Base-by-base conservation (phyloP, 2,113 vertebrate species). In the Archocentrus centrarchus region DNA sequence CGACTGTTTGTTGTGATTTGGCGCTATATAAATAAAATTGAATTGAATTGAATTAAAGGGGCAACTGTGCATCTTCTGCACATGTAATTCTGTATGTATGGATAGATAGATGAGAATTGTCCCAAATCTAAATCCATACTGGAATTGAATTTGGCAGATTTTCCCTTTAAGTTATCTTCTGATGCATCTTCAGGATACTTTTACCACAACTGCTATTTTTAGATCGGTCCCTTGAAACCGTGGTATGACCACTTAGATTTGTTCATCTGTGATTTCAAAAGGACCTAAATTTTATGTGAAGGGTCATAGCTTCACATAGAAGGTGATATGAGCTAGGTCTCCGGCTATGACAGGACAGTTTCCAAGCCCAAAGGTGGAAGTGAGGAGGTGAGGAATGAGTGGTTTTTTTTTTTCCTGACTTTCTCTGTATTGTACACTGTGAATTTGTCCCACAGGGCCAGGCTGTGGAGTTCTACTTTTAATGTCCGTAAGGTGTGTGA, bases 101-200 rank as follows among this genome's bases (percentile, higher is more conserved):
- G 30, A 73, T 20, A 44, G 17, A 24, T 53, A 27, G 44, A 53
- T 73, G 47, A 32, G 27, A 53, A 27, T 73, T 35, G 44, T 4
- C 3, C 27, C 32, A 73, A 73, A 73, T 53, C 66, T 3, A 47
- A 73, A 53, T 32, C 44, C 27, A 53, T 27, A 55, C 27, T 35
- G 11, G 27, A 73, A 55, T 35, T 55, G 18, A 35, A 73, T 73
- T 73, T 73, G 11, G 18, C 68, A 55, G 68, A 27, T 73, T 73
- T 73, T 55, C 68, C 3, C 53, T 53, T 55, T 47, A 73, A 55
- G 68, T 20, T 14, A 79, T 18, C 39, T 1, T 11, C 41, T 57
- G n/a, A 70, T 77, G 39, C 39, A 77, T 82, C 22, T 32, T 70
- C 66, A 53, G 66, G 66, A 70, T 30, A 53, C 24, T 70, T 70